Conservation (phyloP, 2,888 invertebrate genomes). For the Drosophila niveifrons region DNA sequence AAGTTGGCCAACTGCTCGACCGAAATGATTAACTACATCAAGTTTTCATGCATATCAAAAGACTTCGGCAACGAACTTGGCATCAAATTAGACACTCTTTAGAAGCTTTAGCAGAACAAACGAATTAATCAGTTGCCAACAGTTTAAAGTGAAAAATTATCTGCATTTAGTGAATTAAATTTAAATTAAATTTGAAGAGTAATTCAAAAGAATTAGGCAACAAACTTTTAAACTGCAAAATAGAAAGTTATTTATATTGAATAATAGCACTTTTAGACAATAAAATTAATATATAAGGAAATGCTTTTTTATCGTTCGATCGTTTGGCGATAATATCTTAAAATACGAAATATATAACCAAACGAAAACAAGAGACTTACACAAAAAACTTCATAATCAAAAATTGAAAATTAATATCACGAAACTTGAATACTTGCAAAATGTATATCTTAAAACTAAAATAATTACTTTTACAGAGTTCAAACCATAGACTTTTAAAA, state of each 20-base stretch:
- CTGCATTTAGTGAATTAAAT: neutral
- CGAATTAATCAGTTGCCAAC: neutral
- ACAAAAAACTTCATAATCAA: too few relatives aligned
- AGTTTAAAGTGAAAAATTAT: neutral
- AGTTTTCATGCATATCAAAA: constrained; percentile 18
- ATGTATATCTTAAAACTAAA: too few relatives aligned
- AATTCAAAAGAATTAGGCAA: constrained; percentile 1
- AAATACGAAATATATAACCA: too few relatives aligned
- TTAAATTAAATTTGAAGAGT: neutral
- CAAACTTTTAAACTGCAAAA: too few relatives aligned
- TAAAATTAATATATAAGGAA: neutral
- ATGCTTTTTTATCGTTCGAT: too few relatives aligned
- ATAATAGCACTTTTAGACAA: neutral
- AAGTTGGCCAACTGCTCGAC: constrained; percentile 24
- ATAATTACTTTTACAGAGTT: too few relatives aligned
- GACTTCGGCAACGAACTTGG: constrained; percentile 40
- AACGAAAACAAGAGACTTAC: too few relatives aligned
- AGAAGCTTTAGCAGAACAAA: neutral
- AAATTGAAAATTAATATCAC: too few relatives aligned
- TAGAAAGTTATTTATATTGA: too few relatives aligned
- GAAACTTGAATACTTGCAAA: too few relatives aligned
- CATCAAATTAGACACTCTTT: constrained; percentile 2
- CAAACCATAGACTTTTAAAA: too few relatives aligned
- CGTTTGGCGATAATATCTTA: too few relatives aligned
- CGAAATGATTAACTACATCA: constrained; percentile 3